Conservation (phyloP, 2,797 vertebrate species). For the Alosa sapidissima region DNA sequence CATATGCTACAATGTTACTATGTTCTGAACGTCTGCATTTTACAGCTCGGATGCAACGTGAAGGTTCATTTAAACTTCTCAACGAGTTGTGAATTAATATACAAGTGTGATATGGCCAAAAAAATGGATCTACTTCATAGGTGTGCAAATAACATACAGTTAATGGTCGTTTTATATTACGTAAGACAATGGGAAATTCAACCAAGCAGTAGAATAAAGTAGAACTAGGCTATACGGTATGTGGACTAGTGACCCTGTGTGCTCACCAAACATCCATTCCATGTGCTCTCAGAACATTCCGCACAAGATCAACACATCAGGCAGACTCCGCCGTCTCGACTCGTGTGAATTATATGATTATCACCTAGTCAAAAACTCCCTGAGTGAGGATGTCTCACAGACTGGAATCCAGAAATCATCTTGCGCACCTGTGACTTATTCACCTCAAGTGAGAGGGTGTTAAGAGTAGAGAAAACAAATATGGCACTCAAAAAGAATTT, state of each 20-base stretch:
- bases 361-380: neutral
- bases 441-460: neutral
- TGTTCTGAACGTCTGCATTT: no score
- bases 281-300: neutral
- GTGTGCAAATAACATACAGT: no score
- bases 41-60: no score
- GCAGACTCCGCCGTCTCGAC: neutral
- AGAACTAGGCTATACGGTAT: neutral
- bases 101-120: no score
- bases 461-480: neutral
- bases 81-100: no score
- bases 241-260: neutral
- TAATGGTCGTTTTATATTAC: no score
- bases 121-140: no score
- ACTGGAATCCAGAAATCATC: neutral
- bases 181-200: no score
- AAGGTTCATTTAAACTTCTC: no score
- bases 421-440: neutral
- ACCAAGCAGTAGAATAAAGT: no score
- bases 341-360: slow-evolving; percentile 6
- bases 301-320: neutral
- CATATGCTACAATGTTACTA: no score
- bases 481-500: neutral
- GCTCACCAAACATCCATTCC: neutral
- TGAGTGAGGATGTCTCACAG: neutral